Base-by-base conservation (phyloP, 2,113 vertebrate species). In the Lagopus muta region DNA sequence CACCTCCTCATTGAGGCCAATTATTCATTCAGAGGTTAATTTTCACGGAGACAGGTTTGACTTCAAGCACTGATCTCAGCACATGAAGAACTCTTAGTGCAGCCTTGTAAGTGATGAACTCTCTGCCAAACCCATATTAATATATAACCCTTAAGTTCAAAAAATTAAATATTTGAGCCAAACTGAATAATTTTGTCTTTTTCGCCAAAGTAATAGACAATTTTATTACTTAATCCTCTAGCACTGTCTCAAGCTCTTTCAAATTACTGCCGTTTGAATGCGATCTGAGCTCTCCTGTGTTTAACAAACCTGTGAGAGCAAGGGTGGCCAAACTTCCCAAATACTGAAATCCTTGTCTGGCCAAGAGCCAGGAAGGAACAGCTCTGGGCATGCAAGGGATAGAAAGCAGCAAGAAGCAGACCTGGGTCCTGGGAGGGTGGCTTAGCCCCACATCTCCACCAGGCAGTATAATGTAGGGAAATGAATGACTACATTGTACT, bases 161-260 rank as follows among this genome's bases (percentile, higher is more conserved):
- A 91, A 94, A 94, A 94, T 93, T 82, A 94, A 74, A 86, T 77
- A 93, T 93, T 88, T 55, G 24, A 79, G 62, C 65, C 66, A 95
- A 94, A 95, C 69, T 27, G 77, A 92, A 92, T 6, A 58, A 60
- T 64, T 54, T 17, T 27, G n/a, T 40, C 25, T 16, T 50, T 90
- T 82, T 81, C 4, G 11, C 45, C 81, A 45, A 90, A 94, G 67
- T 86, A 92, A 91, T 42, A 82, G 86, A 67, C 36, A 65, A 73
- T 92, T 89, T 82, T 79, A 57, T 78, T 76, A 57, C 79, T 91
- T 88, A 94, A 93, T 82, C 91, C 58, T 86, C 82, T 77, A 64
- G 57, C 55, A 89, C 58, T 91, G 91, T 91, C 89, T 89, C 81
- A 45, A 84, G 78, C 60, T 94, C 89, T 47, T 75, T 88, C 84